Percentiles rank a stretch among this genome's conserved stretches.
phyloP scores from a whole-genome alignment of 30 jellyfish, hydroid and myxozoan species.

The Rhopilema esculentum region DNA sequence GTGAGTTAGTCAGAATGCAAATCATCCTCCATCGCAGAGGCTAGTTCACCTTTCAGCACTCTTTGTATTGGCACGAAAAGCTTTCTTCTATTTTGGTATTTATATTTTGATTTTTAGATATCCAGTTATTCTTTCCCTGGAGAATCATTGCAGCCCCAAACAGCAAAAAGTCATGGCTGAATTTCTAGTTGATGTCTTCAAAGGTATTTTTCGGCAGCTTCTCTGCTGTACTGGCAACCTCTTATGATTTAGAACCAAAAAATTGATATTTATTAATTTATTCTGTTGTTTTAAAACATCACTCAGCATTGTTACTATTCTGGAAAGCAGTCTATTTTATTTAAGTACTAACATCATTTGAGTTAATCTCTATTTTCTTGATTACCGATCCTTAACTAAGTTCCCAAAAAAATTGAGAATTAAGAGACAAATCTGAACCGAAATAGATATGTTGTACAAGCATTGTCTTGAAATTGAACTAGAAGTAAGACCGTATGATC shows the following conservation, averaged over 20 bases:
- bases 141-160: slow-evolving; percentile 86
- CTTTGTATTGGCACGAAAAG: not conserved
- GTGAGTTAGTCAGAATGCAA: too few species aligned
- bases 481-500: too few species aligned
- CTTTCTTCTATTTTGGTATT: not conserved
- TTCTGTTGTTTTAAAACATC: too few species aligned
- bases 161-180: slow-evolving; percentile 92
- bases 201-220: slow-evolving; percentile 75
- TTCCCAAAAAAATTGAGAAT: too few species aligned
- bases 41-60: not conserved
- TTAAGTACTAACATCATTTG: too few species aligned
- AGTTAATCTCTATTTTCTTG: too few species aligned
- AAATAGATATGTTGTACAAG: too few species aligned
- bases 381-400: too few species aligned
- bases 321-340: not conserved
- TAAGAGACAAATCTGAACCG: too few species aligned
- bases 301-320: not conserved
- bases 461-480: too few species aligned
- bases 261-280: too few species aligned
- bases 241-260: not conserved
- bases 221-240: not conserved
- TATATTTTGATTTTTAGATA: slow-evolving; percentile 44
- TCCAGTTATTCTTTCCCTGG: slow-evolving; percentile 87
- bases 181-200: slow-evolving; percentile 59
- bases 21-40: too few species aligned